phyloP scores from a whole-genome alignment of 2,888 invertebrate species.

The Crepidodera aurea region DNA sequence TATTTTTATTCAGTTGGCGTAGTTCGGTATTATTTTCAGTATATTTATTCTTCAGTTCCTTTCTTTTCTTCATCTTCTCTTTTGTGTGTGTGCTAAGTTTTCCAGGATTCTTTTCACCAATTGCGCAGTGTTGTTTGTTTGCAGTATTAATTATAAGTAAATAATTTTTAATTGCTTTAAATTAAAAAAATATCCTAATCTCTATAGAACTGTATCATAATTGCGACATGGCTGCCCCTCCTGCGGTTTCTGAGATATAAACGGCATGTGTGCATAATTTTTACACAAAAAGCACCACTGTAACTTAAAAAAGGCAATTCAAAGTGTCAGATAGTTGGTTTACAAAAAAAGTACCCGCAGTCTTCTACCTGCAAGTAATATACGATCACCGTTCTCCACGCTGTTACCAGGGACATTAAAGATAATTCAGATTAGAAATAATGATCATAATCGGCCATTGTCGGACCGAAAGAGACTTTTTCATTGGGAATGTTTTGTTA shows the following conservation, averaged over 20 bases:
- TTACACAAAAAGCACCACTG: slow-evolving; percentile 23
- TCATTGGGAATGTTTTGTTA: slow-evolving; percentile 50
- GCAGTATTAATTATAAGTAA: too few species aligned
- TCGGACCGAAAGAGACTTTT: slow-evolving; percentile 48
- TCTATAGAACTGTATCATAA: too few species aligned
- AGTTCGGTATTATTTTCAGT: too few species aligned
- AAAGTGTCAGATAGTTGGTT: slow-evolving; percentile 31
- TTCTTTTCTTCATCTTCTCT: too few species aligned
- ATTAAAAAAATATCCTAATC: too few species aligned
- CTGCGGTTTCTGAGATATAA: slow-evolving; percentile 4
- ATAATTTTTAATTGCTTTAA: too few species aligned
- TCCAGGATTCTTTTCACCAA: too few species aligned
- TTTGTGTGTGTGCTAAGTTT: too few species aligned
- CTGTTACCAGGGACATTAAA: slow-evolving; percentile 53
- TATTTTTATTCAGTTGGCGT: too few species aligned
- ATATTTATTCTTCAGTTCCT: too few species aligned
- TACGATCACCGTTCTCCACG: slow-evolving; percentile 46
- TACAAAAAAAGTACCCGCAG: slow-evolving; percentile 35
- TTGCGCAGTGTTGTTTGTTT: too few species aligned
- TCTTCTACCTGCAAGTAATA: slow-evolving; percentile 48
- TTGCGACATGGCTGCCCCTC: background rate
- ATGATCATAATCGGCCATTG: slow-evolving; percentile 54
- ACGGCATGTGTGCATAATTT: slow-evolving; percentile 25
- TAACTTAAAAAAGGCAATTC: slow-evolving; percentile 36
- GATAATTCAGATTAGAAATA: slow-evolving; percentile 60